Evolutionary conservation across 2,797 vertebrate genomes (phyloP), one percentile per base, ranked within the genome.

Genomic region (Rhyacichthys aspro): DNA sequence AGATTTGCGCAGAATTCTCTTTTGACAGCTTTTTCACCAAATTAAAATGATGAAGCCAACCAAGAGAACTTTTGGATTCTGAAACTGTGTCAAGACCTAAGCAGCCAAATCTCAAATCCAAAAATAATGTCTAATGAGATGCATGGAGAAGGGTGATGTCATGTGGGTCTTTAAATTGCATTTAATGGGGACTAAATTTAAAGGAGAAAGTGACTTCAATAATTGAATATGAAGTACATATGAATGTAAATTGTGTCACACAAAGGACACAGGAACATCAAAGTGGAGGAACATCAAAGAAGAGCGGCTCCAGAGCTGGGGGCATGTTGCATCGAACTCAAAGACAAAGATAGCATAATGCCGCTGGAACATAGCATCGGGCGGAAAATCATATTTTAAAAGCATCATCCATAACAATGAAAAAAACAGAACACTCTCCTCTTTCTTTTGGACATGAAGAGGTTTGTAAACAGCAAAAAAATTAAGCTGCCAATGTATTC

Each of bases 221-320:
- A 33, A 63, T 59, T 63, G 53, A 17, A 17, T 36, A 9, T 12
- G 45, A 55, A 18, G 44, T 59, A 65, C 56, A 62, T 49, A 57
- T 14, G 5, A 15, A 63, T 68, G 66, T 57, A 70, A 72, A 70
- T 46, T 47, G 52, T 70, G 55, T 46, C 53, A 70, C 70, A 71
- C 60, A 42, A 73, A 45, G 54, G 59, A 67, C 50, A 68, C 18
- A 43, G 62, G 11, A 18, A 56, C 58, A 72, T 81, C 73, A 84
- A 74, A 84, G 71, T 66, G 38, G 12, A 18, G 9, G 32, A 59
- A 41, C 61, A 74, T 83, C 67, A 82, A 80, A 77, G 67, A 38
- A 5, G 28, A 28, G 18, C 18, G 49, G 50, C 43, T 77, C 46
- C 34, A 4, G 63, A 59, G 55, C 66, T 44, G 32, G 8, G 54